Base-by-base conservation (phyloP, 1,140 invertebrate species). In the Papilio dardanus region DNA sequence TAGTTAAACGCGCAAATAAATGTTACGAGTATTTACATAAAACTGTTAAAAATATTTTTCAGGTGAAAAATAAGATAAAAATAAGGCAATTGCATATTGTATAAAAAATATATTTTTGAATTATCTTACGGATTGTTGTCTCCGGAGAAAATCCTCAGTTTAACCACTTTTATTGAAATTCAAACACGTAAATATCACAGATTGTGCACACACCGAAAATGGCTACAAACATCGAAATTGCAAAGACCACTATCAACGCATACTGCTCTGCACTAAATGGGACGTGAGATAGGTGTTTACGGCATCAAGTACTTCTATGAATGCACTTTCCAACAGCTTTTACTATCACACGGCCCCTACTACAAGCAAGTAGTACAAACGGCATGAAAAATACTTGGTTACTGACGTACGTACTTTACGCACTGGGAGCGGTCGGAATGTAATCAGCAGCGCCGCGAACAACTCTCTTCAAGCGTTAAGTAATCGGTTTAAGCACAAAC, bases 311-410 rank as follows among this genome's bases (percentile, higher is more conserved):
- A 88, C 88, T 84, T 81, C 80, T 91, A 88, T 85, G 84, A 91
- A 88, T 90, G 83, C 89, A 93, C 91, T 93, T 93, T 93, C 91
- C 90, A 93, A 93, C 86, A 91, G 91, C 91, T 93, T 92, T 93
- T 92, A 93, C 90, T 92, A 93, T 88, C 87, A 87, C 88, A 89
- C 88, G 86, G 88, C 87, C 86, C 84, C 88, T 88, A 90, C 86
- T 91, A 88, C 85, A 85, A 83, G 88, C 87, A 88, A 90, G 89
- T 92, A 92, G 88, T 91, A 92, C 90, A 91, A 92, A 92, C 89
- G 86, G 88, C 86, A 90, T 89, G 90, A 91, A 90, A 91, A 93
- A 93, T 93, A 93, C 83, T 86, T 86, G 81, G 83, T 84, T 86
- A 89, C 86, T 92, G 90, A 92, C 89, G 88, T 91, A 88, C 86